phyloP scores from a whole-genome alignment of 2,113 vertebrate species.

The Neogobius melanostomus region DNA sequence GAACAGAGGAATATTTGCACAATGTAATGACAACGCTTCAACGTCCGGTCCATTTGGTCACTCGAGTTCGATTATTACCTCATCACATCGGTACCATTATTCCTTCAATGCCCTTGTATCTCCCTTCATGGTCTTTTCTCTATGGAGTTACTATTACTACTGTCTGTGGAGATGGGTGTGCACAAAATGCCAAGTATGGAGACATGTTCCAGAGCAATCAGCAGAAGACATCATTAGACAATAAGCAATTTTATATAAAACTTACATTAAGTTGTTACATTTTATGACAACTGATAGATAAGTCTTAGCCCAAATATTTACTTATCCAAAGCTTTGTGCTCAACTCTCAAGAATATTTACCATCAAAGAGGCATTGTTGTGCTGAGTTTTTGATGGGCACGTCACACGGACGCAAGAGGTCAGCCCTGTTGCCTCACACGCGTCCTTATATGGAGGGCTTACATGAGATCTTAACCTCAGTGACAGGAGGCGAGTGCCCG shows the following conservation, averaged over 20 bases:
- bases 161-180: conserved; percentile 1
- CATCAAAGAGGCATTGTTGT: conserved; percentile 18
- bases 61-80: conserved; percentile 40
- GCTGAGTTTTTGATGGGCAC: conserved; percentile 33
- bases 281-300: no score
- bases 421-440: conserved; percentile 23
- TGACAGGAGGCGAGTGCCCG: conserved; percentile 40
- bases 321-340: neutral
- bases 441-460: conserved; percentile 33
- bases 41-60: conserved; percentile 52
- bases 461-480: conserved; percentile 62
- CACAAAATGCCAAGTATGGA: neutral
- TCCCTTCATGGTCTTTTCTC: conserved; percentile 2
- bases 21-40: conserved; percentile 44
- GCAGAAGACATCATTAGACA: neutral
- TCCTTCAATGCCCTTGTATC: conserved; percentile 6
- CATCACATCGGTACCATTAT: neutral
- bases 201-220: neutral
- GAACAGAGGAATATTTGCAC: conserved; percentile 51
- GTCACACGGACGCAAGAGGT: conserved; percentile 33
- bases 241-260: no score
- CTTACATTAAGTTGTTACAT: no score
- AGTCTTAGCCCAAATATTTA: neutral
- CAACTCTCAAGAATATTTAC: conserved; percentile 24
- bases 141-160: neutral